Percentiles rank a stretch among this genome's conserved stretches.
phyloP scores from a whole-genome alignment of 2,888 invertebrate species.

The Bembecia ichneumoniformis region DNA sequence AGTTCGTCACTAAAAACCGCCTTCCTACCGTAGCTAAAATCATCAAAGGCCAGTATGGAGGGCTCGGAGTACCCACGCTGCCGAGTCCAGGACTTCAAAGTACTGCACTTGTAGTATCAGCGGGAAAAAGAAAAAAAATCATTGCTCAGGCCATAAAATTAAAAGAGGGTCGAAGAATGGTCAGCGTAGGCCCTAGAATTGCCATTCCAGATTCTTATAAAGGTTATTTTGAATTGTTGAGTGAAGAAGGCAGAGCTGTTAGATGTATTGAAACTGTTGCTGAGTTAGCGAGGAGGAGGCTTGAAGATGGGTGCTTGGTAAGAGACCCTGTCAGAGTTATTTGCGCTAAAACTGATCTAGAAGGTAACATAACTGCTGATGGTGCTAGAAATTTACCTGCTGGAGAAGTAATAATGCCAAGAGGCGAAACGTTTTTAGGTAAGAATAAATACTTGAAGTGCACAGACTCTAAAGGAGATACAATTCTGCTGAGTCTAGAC shows the following conservation, averaged over 20 bases:
- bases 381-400: slow-evolving; percentile 83
- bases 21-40: slow-evolving; percentile 91
- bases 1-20: slow-evolving; percentile 81
- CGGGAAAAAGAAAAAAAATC: slow-evolving; percentile 87
- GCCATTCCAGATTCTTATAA: slow-evolving; percentile 92
- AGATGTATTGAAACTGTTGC: slow-evolving; percentile 90
- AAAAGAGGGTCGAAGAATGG: slow-evolving; percentile 87
- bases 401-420: slow-evolving; percentile 87
- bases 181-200: slow-evolving; percentile 85
- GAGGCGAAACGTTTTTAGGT: slow-evolving; percentile 78
- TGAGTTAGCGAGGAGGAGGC: slow-evolving; percentile 83
- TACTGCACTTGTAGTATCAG: slow-evolving; percentile 87
- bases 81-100: slow-evolving; percentile 90
- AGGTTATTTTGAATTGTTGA: slow-evolving; percentile 94
- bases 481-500: slow-evolving; percentile 85
- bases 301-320: slow-evolving; percentile 83
- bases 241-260: slow-evolving; percentile 93
- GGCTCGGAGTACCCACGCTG: slow-evolving; percentile 89
- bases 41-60: slow-evolving; percentile 94
- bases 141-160: slow-evolving; percentile 91
- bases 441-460: slow-evolving; percentile 89
- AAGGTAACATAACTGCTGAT: slow-evolving; percentile 76
- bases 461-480: slow-evolving; percentile 87
- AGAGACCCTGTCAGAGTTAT: slow-evolving; percentile 83
- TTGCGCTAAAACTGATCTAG: slow-evolving; percentile 73